These are phyloP conservation scores for Amphiduros pacificus DNA, from an alignment of 2,888 invertebrate genomes.

Conservation along the genomic window DNA sequence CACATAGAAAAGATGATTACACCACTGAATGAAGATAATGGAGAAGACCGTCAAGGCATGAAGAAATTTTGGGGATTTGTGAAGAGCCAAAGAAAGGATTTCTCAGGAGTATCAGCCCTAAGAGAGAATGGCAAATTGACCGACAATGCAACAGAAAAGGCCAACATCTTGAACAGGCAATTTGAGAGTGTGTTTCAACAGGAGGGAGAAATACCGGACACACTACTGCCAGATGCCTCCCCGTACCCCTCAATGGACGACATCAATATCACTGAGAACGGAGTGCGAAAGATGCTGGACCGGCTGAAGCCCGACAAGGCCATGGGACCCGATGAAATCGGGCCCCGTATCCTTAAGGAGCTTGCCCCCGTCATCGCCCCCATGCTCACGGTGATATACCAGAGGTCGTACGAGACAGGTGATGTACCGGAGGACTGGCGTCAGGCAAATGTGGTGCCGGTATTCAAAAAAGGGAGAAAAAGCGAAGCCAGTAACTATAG, in stretches of 20 bases:
- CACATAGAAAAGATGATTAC: too few relatives aligned
- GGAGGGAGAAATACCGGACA: too few relatives aligned
- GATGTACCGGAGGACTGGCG: conserved; percentile 28
- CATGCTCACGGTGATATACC: background rate
- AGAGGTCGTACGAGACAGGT: background rate
- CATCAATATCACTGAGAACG: background rate
- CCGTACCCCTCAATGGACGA: too few relatives aligned
- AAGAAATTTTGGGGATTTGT: background rate
- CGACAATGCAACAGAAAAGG: background rate
- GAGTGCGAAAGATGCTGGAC: background rate
- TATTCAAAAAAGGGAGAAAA: conserved; percentile 30
- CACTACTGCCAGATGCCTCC: too few relatives aligned
- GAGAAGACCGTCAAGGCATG: background rate
- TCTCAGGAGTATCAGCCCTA: background rate
- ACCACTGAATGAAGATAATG: too few relatives aligned
- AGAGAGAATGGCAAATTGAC: background rate
- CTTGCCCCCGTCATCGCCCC: background rate
- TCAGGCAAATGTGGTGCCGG: conserved; percentile 23
- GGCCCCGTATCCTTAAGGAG: background rate
- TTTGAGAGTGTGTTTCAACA: background rate
- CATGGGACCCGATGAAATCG: background rate
- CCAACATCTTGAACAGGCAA: background rate
- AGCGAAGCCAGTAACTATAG: conserved; percentile 27
- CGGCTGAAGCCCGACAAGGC: background rate
- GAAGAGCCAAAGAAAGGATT: background rate